Conservation (phyloP, 2,888 invertebrate genomes). For the Rutpela maculata region DNA sequence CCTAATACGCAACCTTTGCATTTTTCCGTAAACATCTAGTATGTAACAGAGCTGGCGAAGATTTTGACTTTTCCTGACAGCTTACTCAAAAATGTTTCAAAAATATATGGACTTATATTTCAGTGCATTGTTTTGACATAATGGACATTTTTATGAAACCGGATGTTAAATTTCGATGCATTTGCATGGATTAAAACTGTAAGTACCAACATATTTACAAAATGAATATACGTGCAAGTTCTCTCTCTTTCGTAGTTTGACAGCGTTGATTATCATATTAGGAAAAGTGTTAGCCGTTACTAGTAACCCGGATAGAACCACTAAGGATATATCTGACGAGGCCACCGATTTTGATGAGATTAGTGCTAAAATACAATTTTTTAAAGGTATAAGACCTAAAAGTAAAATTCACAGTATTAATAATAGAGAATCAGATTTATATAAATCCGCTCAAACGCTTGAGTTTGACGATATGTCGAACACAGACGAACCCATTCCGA, state of each 20-base stretch:
- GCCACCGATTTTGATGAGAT: constrained; percentile 60
- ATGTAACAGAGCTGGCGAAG: background rate
- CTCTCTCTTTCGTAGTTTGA: constrained; percentile 44
- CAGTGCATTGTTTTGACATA: constrained; percentile 45
- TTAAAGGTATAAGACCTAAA: constrained; percentile 29
- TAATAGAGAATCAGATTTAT: constrained; percentile 24
- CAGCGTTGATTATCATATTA: constrained; percentile 48
- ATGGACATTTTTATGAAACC: constrained; percentile 50
- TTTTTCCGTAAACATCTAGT: constrained; percentile 5
- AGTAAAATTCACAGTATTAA: constrained; percentile 27
- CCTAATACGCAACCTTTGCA: too few species aligned
- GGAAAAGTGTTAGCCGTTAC: constrained; percentile 43
- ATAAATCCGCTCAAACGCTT: background rate
- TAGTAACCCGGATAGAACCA: constrained; percentile 44
- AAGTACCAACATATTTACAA: constrained; percentile 50
- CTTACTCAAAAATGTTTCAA: constrained; percentile 39
- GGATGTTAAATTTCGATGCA: constrained; percentile 58
- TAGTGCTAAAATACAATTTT: constrained; percentile 11
- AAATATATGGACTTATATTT: constrained; percentile 45
- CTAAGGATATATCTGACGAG: constrained; percentile 49
- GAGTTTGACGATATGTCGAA: too few species aligned
- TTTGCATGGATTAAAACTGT: constrained; percentile 60
- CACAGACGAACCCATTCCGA: background rate
- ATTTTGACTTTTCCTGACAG: constrained; percentile 49
- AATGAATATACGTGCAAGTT: background rate